Base-by-base conservation (phyloP, 2,113 vertebrate species). In the Ictidomys tridecemlineatus region DNA sequence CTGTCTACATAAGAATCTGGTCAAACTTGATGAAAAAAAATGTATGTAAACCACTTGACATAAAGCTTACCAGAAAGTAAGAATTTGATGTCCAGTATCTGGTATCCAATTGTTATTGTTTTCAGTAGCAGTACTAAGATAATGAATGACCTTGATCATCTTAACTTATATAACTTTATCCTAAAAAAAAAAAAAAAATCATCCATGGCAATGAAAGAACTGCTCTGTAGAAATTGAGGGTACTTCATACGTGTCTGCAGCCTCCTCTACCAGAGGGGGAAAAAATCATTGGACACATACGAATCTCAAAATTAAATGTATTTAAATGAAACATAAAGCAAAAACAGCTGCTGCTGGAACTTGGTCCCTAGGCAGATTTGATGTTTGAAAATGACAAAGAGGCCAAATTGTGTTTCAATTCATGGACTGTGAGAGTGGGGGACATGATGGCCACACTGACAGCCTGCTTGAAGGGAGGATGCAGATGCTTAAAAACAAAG, bases 311-410 rank as follows among this genome's bases (percentile, higher is more conserved):
- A 97, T 91, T 96, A 97, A 96, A 95, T 12, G 24, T 82, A 92
- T 95, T 96, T 90, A 96, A 96, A 97, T 94, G 92, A 96, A 97
- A 96, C 93, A 97, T 93, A 96, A 97, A 97, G 94, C 94, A 82
- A 85, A 97, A 96, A 85, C 91, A 97, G 94, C 96, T 97, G 97
- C 89, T 91, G 61, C 73, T 96, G 85, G 69, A 94, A 79, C 89
- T 92, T 26, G 11, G 95, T 96, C 94, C 93, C 95, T 91, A 53
- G 88, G 82, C 80, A 88, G 89, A 95, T 94, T 82, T 88, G 95
- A 94, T 94, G 93, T 95, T 91, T 94, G 88, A 96, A 96, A 96
- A 91, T 83, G 85, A 96, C 91, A 96, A 97, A 96, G 93, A 79
- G 20, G 56, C 94, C 93, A 91, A 93, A 97, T 94, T 89, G 94